These are phyloP conservation scores for Formica aserva DNA, from an alignment of 2,888 invertebrate genomes.

Conservation along the genomic window DNA sequence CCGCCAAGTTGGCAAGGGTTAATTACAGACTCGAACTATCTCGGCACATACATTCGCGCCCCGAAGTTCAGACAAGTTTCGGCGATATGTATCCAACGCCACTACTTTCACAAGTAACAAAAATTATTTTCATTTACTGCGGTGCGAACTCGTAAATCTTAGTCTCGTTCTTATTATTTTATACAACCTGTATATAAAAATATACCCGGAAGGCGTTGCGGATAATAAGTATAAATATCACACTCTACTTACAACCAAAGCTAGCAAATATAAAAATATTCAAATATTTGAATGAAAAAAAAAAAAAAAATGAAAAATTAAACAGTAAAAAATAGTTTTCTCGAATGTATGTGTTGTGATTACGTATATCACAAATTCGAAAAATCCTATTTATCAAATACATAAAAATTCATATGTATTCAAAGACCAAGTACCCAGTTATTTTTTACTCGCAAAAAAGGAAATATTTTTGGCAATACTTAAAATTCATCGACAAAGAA, in stretches of 20 bases:
- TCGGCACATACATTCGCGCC: conserved; percentile 52
- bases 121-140: conserved; percentile 47
- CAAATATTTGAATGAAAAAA: conserved; percentile 1
- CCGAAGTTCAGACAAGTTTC: conserved; percentile 48
- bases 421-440: background rate
- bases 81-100: conserved; percentile 46
- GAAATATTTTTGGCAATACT: background rate
- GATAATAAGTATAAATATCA: conserved; percentile 32
- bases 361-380: background rate
- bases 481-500: conserved; percentile 34
- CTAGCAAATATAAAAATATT: background rate
- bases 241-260: background rate
- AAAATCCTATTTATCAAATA: background rate
- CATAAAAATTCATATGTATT: background rate
- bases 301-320: conserved; percentile 23
- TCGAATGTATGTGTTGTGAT: background rate
- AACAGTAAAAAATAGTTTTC: background rate
- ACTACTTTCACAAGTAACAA: conserved; percentile 47
- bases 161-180: conserved; percentile 40
- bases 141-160: conserved; percentile 36
- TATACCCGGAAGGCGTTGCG: conserved; percentile 6
- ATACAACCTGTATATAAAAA: conserved; percentile 36
- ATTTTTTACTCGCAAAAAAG: conserved; percentile 11
- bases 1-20: conserved; percentile 55
- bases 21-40: conserved; percentile 55